Base-by-base conservation (phyloP, 2,113 vertebrate species). In the Jacana jacana region DNA sequence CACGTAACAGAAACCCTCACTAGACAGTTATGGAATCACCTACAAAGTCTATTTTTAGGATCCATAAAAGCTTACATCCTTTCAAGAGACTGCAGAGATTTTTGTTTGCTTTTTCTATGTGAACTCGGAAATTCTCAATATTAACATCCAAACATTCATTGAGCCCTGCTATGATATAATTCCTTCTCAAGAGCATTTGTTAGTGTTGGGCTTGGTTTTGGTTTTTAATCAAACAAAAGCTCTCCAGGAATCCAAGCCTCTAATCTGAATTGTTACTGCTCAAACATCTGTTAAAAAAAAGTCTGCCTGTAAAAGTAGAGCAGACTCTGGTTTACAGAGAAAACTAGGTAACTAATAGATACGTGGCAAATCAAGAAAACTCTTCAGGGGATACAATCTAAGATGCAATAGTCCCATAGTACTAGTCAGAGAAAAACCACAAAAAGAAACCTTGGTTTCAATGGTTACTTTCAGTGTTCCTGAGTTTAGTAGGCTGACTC, bases 241-340 rank as follows among this genome's bases (percentile, higher is more conserved):
- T 81, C 65, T 86, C 65, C 33, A 93, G 91, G 86, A 96, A 95
- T 66, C 49, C 13, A 33, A 86, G 44, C 23, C 31, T 72, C 61
- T 64, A 69, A 48, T 69, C 86, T 57, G 52, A 91, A 61, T 69
- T 82, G 73, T 52, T 93, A 81, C 42, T 75, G 37, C 83, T 78
- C 60, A 55, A 95, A 91, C 55, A 89, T 51, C 79, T 81, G 70
- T 60, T 87, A 52, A 79, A 76, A 90, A 90, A 88, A 92, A 69
- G 17, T 79, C 40, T 52, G 39, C 27, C 88, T 61, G 17, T 73
- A 84, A 76, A 92, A 94, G 80, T 10, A 92, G 69, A 96, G 91
- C 1, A 1, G 25, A 46, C 76, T 82, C 61, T 35, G 54, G 48
- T 94, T 91, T 86, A 92, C 77, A 57, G 1, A 5, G 61, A 91